Conservation (phyloP, 1,140 invertebrate genomes). For the Manduca sexta region DNA sequence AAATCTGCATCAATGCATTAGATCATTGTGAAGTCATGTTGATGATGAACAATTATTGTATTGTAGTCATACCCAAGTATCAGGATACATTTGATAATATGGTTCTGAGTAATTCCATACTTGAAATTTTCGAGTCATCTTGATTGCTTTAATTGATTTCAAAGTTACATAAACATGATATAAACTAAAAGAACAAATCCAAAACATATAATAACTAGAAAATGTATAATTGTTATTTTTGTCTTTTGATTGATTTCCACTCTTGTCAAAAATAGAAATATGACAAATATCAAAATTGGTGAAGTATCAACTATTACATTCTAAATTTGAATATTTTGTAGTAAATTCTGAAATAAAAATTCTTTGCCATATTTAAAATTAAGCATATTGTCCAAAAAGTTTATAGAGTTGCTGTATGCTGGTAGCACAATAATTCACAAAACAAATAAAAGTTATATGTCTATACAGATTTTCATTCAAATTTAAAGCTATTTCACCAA, state of each 20-base stretch:
- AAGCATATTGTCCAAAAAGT: no score
- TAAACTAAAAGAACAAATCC: conserved; percentile 34
- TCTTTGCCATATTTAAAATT: no score
- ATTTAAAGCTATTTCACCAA: no score
- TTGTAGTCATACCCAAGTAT: conserved; percentile 55
- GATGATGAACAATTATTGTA: neutral
- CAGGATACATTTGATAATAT: conserved; percentile 68
- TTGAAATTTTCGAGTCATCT: conserved; percentile 71
- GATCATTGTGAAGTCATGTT: no score
- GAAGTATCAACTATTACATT: no score
- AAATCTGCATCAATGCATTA: no score
- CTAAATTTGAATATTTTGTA: no score
- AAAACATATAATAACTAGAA: conserved; percentile 31
- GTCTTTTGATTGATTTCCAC: conserved; percentile 49
- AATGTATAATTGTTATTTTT: conserved; percentile 38
- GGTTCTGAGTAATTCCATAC: conserved; percentile 69
- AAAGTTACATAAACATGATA: conserved; percentile 45
- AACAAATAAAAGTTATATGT: no score
- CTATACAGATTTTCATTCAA: no score
- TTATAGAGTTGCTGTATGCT: no score
- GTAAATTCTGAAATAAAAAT: no score
- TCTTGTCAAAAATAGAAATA: conserved; percentile 58
- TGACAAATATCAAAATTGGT: conserved; percentile 27
- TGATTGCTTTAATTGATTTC: conserved; percentile 35
- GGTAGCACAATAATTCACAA: no score